Percentiles rank a stretch among this genome's conserved stretches.
phyloP scores from a whole-genome alignment of 2,113 vertebrate genomes.

The Passer montanus region DNA sequence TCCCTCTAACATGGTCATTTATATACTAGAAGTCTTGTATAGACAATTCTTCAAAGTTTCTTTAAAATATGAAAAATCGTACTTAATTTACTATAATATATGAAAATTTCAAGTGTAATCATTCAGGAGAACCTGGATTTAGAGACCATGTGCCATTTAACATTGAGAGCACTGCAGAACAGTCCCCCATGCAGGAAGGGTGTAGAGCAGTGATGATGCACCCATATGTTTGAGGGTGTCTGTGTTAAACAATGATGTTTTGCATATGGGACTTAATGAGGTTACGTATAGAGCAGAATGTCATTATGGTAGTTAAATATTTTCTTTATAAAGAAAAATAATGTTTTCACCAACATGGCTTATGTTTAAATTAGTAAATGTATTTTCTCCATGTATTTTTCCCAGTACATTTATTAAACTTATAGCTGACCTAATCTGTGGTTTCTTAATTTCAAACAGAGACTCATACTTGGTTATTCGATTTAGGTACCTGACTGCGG shows the following conservation, averaged over 20 bases:
- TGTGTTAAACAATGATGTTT: neutral
- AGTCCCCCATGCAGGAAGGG: neutral
- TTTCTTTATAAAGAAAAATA: neutral
- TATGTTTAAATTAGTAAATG: neutral
- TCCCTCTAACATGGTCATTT: neutral
- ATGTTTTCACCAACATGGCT: neutral
- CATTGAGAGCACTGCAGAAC: neutral
- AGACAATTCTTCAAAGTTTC: neutral
- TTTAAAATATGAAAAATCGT: neutral
- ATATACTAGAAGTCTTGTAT: neutral
- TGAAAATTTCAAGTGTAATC: neutral
- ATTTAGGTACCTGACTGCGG: neutral
- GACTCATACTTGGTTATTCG: neutral
- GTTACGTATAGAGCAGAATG: neutral
- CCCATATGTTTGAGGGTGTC: rapidly evolving
- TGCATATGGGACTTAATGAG: neutral
- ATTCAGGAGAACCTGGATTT: neutral
- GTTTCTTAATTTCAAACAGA: neutral
- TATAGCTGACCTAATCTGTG: neutral
- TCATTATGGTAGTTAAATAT: neutral
- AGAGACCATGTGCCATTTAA: neutral
- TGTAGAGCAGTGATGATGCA: neutral
- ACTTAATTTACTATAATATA: neutral
- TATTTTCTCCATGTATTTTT: neutral
- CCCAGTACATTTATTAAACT: neutral